Evolutionary conservation across 2,888 invertebrate species (phyloP).

Genomic region (Lasioglossum villosulum): DNA sequence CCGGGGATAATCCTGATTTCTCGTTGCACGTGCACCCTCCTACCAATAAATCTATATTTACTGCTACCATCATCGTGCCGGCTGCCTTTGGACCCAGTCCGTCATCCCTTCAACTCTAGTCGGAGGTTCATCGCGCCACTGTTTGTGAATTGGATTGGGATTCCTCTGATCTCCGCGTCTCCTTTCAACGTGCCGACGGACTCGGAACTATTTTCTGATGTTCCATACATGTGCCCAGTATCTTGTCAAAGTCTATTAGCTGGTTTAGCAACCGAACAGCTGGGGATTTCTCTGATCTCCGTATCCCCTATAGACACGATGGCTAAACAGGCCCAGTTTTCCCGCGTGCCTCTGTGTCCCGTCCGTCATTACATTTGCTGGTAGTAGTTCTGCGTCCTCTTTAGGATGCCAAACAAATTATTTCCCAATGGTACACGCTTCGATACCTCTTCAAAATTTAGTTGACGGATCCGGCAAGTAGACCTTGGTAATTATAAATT

Average conservation of each 20-base stretch:
- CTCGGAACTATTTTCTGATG: neutral
- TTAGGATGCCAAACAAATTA: neutral
- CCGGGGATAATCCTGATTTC: slow-evolving; percentile 13
- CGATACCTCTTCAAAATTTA: neutral
- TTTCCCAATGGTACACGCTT: neutral
- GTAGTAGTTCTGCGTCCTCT: neutral
- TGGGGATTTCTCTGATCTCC: neutral
- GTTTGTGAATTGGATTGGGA: neutral
- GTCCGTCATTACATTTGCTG: neutral
- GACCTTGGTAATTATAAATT: neutral
- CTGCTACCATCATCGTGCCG: slow-evolving; percentile 1
- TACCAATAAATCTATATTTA: slow-evolving; percentile 16
- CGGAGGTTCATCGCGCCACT: neutral
- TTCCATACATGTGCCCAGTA: neutral
- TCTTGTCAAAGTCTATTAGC: neutral
- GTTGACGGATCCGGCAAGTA: neutral
- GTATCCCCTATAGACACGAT: neutral
- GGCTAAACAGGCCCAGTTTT: neutral
- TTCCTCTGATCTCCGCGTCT: neutral
- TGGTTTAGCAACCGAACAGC: neutral
- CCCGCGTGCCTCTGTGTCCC: neutral
- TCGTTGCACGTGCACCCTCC: slow-evolving; percentile 8
- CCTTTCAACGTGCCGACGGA: neutral
- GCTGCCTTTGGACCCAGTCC: neutral
- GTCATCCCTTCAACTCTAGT: slow-evolving; percentile 5